A percentile compares a stretch with the other conserved stretches of the same genome.
Conservation (phyloP, 2,888 invertebrate genomes). For the Drosophila incognita region DNA sequence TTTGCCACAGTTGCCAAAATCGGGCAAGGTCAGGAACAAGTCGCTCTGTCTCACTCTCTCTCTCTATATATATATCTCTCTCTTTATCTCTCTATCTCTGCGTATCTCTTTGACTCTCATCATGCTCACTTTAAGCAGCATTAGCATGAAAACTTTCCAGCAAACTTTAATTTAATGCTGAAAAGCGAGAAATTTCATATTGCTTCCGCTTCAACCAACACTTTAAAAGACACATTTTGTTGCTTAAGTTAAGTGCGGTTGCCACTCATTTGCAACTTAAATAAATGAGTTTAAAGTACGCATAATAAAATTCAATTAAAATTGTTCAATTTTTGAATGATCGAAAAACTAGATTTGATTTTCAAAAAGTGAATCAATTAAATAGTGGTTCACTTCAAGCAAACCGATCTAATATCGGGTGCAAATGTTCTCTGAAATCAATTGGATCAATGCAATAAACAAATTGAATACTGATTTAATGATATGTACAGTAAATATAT, state of each 20-base stretch:
- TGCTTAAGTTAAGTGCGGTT: background rate
- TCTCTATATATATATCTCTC: background rate
- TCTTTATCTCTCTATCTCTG: background rate
- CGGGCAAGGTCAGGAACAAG: conserved; percentile 78
- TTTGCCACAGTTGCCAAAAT: conserved; percentile 71
- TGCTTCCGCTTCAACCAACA: background rate
- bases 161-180: conserved; percentile 5
- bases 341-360: no score
- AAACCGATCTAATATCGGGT: no score
- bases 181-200: background rate
- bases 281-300: no score
- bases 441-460: no score
- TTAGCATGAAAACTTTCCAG: conserved; percentile 45
- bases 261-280: background rate
- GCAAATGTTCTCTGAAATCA: no score
- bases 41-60: conserved; percentile 25
- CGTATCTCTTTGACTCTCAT: background rate
- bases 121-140: conserved; percentile 36
- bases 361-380: no score
- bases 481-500: no score
- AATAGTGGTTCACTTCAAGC: no score
- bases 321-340: no score
- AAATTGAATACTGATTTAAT: no score
- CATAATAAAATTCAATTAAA: no score
- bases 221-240: background rate